Base-by-base conservation (phyloP, 1,140 invertebrate species). In the Drosophila lini region DNA sequence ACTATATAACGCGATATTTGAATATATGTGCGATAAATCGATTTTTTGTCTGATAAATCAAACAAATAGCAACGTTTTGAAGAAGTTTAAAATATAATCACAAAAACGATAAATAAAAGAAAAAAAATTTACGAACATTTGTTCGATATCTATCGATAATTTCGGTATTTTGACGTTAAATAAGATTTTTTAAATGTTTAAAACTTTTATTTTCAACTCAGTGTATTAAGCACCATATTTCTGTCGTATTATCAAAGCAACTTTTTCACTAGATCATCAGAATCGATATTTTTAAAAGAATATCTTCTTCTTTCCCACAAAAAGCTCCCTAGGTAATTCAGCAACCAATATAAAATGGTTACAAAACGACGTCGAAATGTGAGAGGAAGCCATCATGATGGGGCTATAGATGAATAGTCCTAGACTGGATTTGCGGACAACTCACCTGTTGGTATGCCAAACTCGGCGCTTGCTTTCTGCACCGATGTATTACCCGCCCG, bases 391-490 rank as follows among this genome's bases (percentile, higher is more conserved):
- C 19, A 15, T 22, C 11, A 36, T 36, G 3, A 5, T 11, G 9
- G 15, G 13, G 16, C 11, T 15, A n/a, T 28, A 9, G 22, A 47
- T 28, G 19, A 0, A 47, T n/a, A 22, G 15, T 13, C 8, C 5
- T 7, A 0, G 53, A 68, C 19, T 67, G 67, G 55, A 71, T 48
- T 50, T 11, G 8, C 65, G 13, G 65, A 36, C 22, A 70, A 71
- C 90, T 91, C 77, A 90, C 94, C 96, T 32, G 96, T 97, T 7
- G 97, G 97, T 80, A 97, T 98, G 40, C 97, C 96, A 92, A 95
- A 97, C 89, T 96, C 96, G 3, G 96, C 95, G 57, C 96, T 96
- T 45, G 97, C 97, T 80, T 96, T 95, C 92, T 97, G 97, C 38
- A 98, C 97, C n/a, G 96, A 97, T 50, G 95, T 95, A 83, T 96